Evolutionary conservation across 35 echinoderm and acorn worm genomes (phyloP), one percentile per base, ranked within the genome.

Genomic region (Apostichopus parvimensis): DNA sequence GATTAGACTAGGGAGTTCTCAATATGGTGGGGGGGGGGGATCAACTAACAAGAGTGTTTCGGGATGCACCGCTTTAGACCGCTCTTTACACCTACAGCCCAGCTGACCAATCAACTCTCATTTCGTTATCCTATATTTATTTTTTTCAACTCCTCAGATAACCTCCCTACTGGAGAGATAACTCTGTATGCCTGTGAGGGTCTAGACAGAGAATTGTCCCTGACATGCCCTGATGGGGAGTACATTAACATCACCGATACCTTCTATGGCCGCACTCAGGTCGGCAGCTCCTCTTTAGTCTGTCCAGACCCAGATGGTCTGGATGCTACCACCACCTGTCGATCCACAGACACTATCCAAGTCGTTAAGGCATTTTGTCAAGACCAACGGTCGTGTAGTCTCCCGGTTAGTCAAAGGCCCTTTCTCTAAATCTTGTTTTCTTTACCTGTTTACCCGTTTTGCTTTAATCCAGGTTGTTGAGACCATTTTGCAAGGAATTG

Each of bases 161-260:
- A 97, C 14, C 85, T 97, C 1, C 93, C 95, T 5, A 13, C 78
- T 1, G 95, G 93, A 12, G 78, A 86, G 6, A 94, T 97, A 11
- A 92, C 93, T 8, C 23, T 97, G 5, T 91, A 93, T 81, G 93
- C 77, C 18, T 97, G 95, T 73, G 92, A 93, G 14, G 89, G 89
- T 24, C 57, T 90, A 54, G 95, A 97, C 12, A 45, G 22, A 23
- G 95, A 97, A 60, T 79, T 97, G 8, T 91, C 92, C 18, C 57
- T 94, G 15, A 73, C 91, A 6, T 97, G 95, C 21, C 85, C 90
- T 1, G 93, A 94, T 18, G 95, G 91, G 21, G 80, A 89, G 17
- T 97, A 94, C 79, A 94, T 97, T 52, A 78, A 90, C 60, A 93
- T 97, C 60, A 88, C 85, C 8, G 95, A 97, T 65, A 93, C 95